Base-by-base conservation (phyloP, 1,140 invertebrate genomes). In the Paraescarpia echinospica region DNA sequence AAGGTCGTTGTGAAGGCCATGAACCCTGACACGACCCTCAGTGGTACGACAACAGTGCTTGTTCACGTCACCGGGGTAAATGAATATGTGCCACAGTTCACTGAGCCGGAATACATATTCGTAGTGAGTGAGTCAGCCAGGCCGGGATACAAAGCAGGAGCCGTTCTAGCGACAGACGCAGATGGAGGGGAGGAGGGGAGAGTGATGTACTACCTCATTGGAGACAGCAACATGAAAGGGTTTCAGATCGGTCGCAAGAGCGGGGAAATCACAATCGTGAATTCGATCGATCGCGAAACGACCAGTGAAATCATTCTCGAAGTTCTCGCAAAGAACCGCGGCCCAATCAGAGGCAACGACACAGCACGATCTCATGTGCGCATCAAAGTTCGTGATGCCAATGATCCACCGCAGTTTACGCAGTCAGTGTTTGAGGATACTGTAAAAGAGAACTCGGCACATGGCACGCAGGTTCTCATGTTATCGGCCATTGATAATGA, bases 351-450 rank as follows among this genome's bases (percentile, higher is more conserved):
- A 89, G 98, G 98, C 14, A 99, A 99, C 96, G 98, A 99, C 95
- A 99, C 98, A 0, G 98, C 99, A 95, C 98, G 98, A 95, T 98
- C 98, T 6, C 98, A 98, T 96, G 98, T 99, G 0, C 98, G 98
- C 35, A 98, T 99, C 92, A 98, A 97, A 0, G 98, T 99, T 92
- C 98, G 99, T 96, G 98, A 99, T 96, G 98, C 98, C 6, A 99
- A 99, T 95, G 90, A 99, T 96, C 98, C 98, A 4, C 98, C 98
- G 0, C 98, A 98, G 95, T 99, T 99, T 95, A 95, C 97, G 18
- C 97, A 98, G 94, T 96, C 96, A 35, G 95, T 97, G 34, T 99
- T 99, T 95, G 97, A 98, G 93, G 97, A 97, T 0, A 97, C 96
- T 48, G 97, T 99, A 33, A n/a, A n/a, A 34, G 98, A 99, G 96